Percentiles rank a stretch among this genome's conserved stretches.
Evolutionary conservation across 2,888 invertebrate genomes (phyloP).

Genomic region (Oegoconia quadripuncta): DNA sequence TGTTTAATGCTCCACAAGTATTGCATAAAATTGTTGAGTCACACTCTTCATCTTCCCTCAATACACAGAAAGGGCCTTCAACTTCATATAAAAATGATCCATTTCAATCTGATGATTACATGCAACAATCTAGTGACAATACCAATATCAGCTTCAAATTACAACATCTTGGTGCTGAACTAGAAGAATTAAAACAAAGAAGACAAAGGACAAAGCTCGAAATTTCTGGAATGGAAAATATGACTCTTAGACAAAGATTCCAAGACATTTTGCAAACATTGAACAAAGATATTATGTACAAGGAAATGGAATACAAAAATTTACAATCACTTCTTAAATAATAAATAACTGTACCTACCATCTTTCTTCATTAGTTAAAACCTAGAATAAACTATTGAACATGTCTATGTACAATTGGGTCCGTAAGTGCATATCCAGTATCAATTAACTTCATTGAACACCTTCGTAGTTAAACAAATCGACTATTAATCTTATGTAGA

Average conservation of each 20-base stretch:
- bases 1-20: constrained; percentile 27
- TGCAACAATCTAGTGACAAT: constrained; percentile 24
- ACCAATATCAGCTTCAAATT: constrained; percentile 77
- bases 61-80: constrained; percentile 3
- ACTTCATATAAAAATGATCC: constrained; percentile 11
- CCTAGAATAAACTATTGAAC: not conserved
- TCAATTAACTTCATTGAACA: no score
- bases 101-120: constrained; percentile 16
- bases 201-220: constrained; percentile 87
- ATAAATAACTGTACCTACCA: not conserved
- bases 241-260: constrained; percentile 87
- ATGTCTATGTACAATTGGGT: no score
- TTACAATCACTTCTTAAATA: constrained; percentile 18
- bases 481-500: no score
- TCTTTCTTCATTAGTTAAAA: not conserved
- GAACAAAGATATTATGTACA: constrained; percentile 84
- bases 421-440: no score
- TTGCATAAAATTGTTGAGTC: constrained; percentile 14
- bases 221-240: constrained; percentile 88
- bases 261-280: constrained; percentile 86
- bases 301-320: constrained; percentile 78
- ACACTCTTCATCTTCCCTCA: constrained; percentile 6
- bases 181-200: constrained; percentile 84
- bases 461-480: no score
- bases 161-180: constrained; percentile 82